Evolutionary conservation across 2,888 invertebrate genomes (phyloP), one percentile per base, ranked within the genome.

Genomic region (Altica lythri): DNA sequence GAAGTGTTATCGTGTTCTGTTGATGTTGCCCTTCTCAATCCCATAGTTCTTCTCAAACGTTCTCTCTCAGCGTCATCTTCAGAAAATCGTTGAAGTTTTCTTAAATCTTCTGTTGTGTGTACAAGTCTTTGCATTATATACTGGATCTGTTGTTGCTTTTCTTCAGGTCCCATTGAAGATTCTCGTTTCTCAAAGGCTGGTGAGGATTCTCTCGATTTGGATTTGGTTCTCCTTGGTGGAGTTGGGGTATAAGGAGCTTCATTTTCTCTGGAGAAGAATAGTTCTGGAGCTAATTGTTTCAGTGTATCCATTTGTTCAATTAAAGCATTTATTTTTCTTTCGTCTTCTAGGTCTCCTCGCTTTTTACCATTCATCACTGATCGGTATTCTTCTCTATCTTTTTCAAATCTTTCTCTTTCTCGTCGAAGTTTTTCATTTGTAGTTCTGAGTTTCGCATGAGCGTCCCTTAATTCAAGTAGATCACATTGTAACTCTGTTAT

Each of bases 361-460:
- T 78, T 77, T 62, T 77, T 78, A 53, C 78, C 80, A 47, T 77
- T 71, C 43, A 81, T 77, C 35, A 78, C 68, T 45, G 77, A 75
- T 53, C 78, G 77, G 47, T 80, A 72, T 46, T 81, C 80, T 61
- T 89, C 89, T 49, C 90, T 81, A 69, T 92, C 93, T 62, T 86
- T 84, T 67, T 93, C 93, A 70, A 89, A 85, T 1, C 90, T 81
- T 70, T 94, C 93, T 58, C 92, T 89, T 75, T 95, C 95, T 27
- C 92, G 81, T 43, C 93, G 82, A 60, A 95, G 79, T 70, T 94
- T 92, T 71, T 95, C 95, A 73, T 93, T 94, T 18, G 93, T 91
- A 2, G 93, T 93, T 51, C 94, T 81, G 60, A 95, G 75, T 74
- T 94, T 94, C 1, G 94, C 93, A 74, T 95, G 94, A 13, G 93